Conservation (phyloP, 2,113 vertebrate genomes). For the Ranitomeya variabilis region DNA sequence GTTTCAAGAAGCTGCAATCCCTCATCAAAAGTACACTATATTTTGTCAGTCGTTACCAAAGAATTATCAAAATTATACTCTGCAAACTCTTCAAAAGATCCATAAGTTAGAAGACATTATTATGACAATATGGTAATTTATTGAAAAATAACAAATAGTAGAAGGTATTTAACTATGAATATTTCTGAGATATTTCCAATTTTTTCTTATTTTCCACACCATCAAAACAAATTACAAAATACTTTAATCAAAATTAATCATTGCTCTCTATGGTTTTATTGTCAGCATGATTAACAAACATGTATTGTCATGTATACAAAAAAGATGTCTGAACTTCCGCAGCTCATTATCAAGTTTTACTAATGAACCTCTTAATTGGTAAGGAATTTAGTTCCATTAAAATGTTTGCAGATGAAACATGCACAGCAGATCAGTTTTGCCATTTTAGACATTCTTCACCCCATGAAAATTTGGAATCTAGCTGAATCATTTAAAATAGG, state of each 20-base stretch:
- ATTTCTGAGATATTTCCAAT: neutral
- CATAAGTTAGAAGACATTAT: neutral
- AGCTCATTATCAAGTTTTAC: constrained; percentile 24
- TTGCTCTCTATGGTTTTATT: neutral
- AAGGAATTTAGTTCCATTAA: neutral
- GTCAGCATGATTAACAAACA: constrained; percentile 9
- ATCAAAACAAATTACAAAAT: constrained; percentile 19
- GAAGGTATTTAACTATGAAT: neutral
- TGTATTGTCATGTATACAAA: constrained; percentile 9
- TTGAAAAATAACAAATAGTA: neutral
- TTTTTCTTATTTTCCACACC: constrained; percentile 19
- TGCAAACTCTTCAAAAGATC: neutral
- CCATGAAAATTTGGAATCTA: neutral
- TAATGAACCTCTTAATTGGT: constrained; percentile 5
- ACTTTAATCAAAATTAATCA: constrained; percentile 36
- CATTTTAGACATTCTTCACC: neutral
- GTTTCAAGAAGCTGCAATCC: no score
- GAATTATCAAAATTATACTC: neutral
- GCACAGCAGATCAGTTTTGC: neutral
- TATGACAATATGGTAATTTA: neutral
- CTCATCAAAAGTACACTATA: neutral
- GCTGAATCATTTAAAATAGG: neutral
- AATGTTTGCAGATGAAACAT: neutral
- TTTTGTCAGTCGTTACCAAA: neutral
- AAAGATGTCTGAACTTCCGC: neutral